These are phyloP conservation scores for Pteropus alecto DNA, from an alignment of 2,113 vertebrate genomes.

Conservation along the genomic window DNA sequence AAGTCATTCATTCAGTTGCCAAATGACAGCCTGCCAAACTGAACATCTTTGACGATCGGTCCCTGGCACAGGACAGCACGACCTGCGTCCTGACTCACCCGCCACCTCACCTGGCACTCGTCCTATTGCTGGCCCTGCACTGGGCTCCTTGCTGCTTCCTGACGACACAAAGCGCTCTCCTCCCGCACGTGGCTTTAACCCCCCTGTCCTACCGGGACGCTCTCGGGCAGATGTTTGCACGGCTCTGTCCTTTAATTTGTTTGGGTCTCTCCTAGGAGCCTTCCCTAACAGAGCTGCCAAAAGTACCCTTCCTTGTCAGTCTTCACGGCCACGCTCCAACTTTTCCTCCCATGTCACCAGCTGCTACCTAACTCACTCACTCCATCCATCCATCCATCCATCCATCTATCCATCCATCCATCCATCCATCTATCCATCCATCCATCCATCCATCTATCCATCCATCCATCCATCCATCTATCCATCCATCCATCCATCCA, in stretches of 20 bases:
- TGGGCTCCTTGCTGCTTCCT: not conserved
- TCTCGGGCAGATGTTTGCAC: not conserved
- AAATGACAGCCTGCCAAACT: not conserved
- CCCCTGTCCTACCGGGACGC: not conserved
- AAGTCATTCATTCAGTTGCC: not conserved
- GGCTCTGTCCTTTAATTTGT: not conserved
- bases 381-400: too few species aligned
- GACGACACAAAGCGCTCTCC: not conserved
- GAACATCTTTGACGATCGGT: not conserved
- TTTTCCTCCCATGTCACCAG: not conserved
- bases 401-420: too few species aligned
- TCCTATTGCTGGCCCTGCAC: fast-evolving
- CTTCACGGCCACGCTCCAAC: not conserved
- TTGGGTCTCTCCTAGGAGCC: not conserved
- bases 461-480: too few species aligned
- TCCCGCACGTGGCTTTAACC: not conserved
- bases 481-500: too few species aligned
- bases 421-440: too few species aligned
- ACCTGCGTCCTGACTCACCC: not conserved
- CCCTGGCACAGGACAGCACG: not conserved
- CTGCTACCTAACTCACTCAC: not conserved
- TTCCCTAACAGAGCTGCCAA: not conserved
- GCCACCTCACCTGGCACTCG: not conserved
- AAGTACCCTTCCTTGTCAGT: not conserved
- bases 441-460: too few species aligned